Evolutionary conservation across 2,888 invertebrate genomes (phyloP), one percentile per base, ranked within the genome.

Genomic region (Rambutsinella grinnellia): DNA sequence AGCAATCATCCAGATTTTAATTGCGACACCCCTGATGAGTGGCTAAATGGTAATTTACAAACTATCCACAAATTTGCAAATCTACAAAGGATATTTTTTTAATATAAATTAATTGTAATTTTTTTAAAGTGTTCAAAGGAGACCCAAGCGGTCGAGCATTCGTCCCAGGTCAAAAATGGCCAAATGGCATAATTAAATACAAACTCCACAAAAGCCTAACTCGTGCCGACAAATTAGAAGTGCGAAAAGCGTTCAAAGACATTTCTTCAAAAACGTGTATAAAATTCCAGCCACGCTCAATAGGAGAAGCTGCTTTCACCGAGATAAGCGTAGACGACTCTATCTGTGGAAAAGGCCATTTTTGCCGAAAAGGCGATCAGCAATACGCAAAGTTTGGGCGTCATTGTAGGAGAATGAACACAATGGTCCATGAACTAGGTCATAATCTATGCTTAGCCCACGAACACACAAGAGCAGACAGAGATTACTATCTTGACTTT

Each of bases 371-470:
- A 3, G 62, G 56, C 15, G 53, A 24, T 1, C 10, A 10, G 19
- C 62, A 61, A 24, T 62, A 26, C 27, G 70, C 70, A 1, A 61
- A 70, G 54, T 70, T 70, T 46, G 70, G 70, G 0, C 44, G 54
- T 23, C n/a, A 3, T 5, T 70, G 62, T 46, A 5, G 21, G 21
- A 46, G n/a, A n/a, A n/a, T n/a, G n/a, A n/a, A n/a, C n/a, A n/a
- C n/a, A n/a, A n/a, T n/a, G n/a, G n/a, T n/a, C 13, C 71, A 71
- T 28, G 49, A 63, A 26, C 21, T 71, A 10, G 65, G 63, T 21
- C 71, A 71, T 36, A 46, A 46, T 23, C 58, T 71, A 13, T 71
- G 71, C 19, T 27, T 71, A 10, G n/a, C 27, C 2, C 71, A 71
- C 46, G 71, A 71, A 57, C 53, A 53, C 19, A 13, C 26, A 5